Percentiles rank a stretch among this genome's conserved stretches.
These are phyloP conservation scores for Sminthopsis crassicaudata DNA, from an alignment of 2,113 vertebrate species.

Conservation along the genomic window DNA sequence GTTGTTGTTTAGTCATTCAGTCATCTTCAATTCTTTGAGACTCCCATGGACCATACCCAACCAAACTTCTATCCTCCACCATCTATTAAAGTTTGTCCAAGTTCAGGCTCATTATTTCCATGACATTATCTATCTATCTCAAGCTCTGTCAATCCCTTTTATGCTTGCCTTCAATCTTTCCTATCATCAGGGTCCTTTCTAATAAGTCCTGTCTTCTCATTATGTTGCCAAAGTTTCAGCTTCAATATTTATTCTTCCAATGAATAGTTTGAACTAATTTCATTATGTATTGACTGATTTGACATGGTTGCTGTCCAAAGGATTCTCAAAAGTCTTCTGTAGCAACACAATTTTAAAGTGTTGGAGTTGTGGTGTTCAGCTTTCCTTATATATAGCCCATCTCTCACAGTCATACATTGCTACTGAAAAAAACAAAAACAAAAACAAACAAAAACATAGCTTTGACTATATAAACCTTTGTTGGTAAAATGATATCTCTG, in stretches of 20 bases:
- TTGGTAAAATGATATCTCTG: not conserved
- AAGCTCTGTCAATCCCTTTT: not conserved
- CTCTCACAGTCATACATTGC: not conserved
- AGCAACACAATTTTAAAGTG: not conserved
- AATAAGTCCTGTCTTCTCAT: not conserved
- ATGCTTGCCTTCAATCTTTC: not conserved
- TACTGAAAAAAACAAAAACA: not conserved
- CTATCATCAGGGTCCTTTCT: not conserved
- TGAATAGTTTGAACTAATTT: not conserved
- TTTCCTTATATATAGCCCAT: not conserved
- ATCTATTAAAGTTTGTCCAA: not conserved
- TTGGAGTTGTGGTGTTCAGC: not conserved
- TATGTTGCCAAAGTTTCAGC: not conserved
- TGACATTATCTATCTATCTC: not conserved
- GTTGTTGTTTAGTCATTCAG: not conserved
- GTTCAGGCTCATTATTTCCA: not conserved
- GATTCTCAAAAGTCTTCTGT: not conserved
- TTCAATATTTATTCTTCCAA: not conserved
- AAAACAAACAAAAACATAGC: not conserved
- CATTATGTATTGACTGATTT: not conserved
- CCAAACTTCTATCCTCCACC: not conserved
- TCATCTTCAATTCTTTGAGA: not conserved
- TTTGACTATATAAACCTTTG: not conserved
- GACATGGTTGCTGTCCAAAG: not conserved
- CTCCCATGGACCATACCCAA: not conserved